Base-by-base conservation (phyloP, 2,888 invertebrate species). In the Helleia helle region DNA sequence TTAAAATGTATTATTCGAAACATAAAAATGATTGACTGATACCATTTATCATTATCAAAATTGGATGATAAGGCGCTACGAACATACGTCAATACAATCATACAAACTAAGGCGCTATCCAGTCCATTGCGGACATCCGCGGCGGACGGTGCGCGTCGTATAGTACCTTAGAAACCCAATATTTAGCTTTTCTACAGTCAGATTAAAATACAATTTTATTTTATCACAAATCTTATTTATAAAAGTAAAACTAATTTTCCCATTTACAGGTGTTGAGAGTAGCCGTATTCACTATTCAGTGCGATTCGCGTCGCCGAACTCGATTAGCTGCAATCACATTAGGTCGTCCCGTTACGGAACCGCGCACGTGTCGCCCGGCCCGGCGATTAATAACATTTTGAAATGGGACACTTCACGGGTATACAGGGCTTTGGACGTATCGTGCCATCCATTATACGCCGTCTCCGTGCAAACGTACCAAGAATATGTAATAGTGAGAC, bases 311-410 rank as follows among this genome's bases (percentile, higher is more conserved):
- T 41, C 41, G 41, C 44, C 34, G 37, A 44, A 38, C 41, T 42
- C 38, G 36, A 47, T 44, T 43, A 41, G 41, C 41, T 47, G 41
- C 43, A 43, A 44, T 44, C 44, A 45, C 44, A 44, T 49, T 47
- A 47, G 41, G 47, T 41, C 40, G 43, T 42, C 47, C 44, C 47
- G 49, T 47, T 40, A 45, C 42, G 44, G 42, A 30, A 37, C 27
- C 22, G 36, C 36, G 40, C 38, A 25, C 31, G 38, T 41, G 43
- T 5, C 22, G 22, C 7, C 22, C 22, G 40, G 36, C 38, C 44
- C 42, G 47, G 42, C 46, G 43, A 50, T 48, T 52, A 52, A 52
- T 50, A 48, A 46, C 44, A 52, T 49, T 50, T 52, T 44, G 44
- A 47, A 52, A 40, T 44, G 46, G 43, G 41, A 31, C 40, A 27